phyloP scores from a whole-genome alignment of 1,140 invertebrate genomes.

The Caerostris darwini region DNA sequence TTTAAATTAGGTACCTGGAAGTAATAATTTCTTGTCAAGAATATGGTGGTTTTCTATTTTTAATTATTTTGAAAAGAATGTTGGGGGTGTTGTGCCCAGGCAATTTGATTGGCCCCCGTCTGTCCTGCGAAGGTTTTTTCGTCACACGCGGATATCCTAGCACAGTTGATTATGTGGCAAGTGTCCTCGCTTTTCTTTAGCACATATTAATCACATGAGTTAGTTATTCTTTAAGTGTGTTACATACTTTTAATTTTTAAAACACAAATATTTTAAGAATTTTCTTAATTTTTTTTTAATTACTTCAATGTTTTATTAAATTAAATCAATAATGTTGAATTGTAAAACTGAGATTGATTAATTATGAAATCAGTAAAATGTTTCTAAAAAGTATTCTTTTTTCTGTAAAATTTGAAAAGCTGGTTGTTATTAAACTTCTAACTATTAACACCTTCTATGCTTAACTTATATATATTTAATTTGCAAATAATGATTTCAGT shows the following conservation, averaged over 20 bases:
- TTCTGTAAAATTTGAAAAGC: too few relatives aligned
- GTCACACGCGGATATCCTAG: conserved; percentile 78
- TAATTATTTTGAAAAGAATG: conserved; percentile 92
- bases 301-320: too few relatives aligned
- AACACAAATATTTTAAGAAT: not conserved
- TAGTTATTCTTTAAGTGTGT: not conserved
- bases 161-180: conserved; percentile 77
- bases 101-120: conserved; percentile 93
- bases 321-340: too few relatives aligned
- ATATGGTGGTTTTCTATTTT: conserved; percentile 93
- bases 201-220: not conserved
- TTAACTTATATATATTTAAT: too few relatives aligned
- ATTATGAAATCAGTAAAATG: too few relatives aligned
- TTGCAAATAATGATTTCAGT: too few relatives aligned
- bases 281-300: not conserved
- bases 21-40: conserved; percentile 88
- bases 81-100: conserved; percentile 89
- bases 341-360: too few relatives aligned
- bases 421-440: too few relatives aligned
- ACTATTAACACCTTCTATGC: too few relatives aligned
- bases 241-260: not conserved
- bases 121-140: conserved; percentile 84
- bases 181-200: not conserved
- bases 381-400: too few relatives aligned
- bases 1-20: conserved; percentile 84